phyloP scores from a whole-genome alignment of 2,888 invertebrate species.

The Lasioglossum pauxillum region DNA sequence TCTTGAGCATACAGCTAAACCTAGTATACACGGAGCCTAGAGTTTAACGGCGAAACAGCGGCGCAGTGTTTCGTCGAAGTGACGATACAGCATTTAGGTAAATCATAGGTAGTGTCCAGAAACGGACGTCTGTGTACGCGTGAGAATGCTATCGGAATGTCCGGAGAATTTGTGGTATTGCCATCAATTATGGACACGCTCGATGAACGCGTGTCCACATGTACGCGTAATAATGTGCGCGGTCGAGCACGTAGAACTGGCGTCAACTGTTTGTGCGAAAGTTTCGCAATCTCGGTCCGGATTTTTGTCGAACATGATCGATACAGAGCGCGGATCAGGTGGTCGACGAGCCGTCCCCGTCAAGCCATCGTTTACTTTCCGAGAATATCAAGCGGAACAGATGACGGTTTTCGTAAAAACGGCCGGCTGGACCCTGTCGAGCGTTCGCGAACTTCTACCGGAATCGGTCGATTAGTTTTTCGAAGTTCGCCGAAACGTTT shows the following conservation, averaged over 20 bases:
- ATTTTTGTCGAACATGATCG: constrained; percentile 20
- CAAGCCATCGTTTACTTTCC: constrained; percentile 25
- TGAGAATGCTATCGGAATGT: constrained; percentile 58
- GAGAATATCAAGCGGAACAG: constrained; percentile 38
- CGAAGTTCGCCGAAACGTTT: constrained; percentile 23
- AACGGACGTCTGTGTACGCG: constrained; percentile 33
- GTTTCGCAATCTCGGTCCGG: constrained; percentile 14
- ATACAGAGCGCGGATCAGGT: constrained; percentile 20
- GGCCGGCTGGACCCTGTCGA: background rate
- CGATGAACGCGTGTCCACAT: constrained; percentile 15
- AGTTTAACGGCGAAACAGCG: constrained; percentile 40
- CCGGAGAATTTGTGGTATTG: constrained; percentile 62
- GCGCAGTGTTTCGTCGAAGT: constrained; percentile 50
- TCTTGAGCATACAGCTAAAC: background rate
- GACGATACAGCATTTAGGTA: constrained; percentile 58
- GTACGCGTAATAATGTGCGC: constrained; percentile 21
- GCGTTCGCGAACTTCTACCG: background rate
- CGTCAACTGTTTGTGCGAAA: background rate
- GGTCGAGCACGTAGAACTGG: constrained; percentile 6
- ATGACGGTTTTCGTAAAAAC: constrained; percentile 18
- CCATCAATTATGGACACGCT: constrained; percentile 59
- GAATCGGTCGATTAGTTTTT: constrained; percentile 11
- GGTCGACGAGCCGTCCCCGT: background rate
- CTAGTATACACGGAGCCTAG: constrained; percentile 30
- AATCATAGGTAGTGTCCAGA: constrained; percentile 55